Conservation (phyloP, 1,140 invertebrate species). For the Drosophila littoralis region DNA sequence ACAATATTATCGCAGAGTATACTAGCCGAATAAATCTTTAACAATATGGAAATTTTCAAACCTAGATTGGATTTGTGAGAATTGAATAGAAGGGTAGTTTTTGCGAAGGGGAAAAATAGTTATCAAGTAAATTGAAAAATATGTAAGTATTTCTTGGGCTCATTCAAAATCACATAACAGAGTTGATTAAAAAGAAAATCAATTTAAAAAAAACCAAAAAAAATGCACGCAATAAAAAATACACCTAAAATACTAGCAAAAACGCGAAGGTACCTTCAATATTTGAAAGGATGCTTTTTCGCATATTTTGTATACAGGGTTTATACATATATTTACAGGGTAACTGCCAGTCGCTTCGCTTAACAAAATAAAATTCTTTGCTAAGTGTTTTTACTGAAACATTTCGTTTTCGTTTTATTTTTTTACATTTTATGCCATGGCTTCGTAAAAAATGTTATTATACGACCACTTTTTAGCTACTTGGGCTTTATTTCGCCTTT, state of each 20-base stretch:
- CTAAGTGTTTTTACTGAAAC: slow-evolving; percentile 39
- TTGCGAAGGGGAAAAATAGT: background rate
- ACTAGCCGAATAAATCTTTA: background rate
- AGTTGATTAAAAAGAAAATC: too few species aligned
- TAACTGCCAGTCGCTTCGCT: background rate
- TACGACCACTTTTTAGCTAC: slow-evolving; percentile 40
- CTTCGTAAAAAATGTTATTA: slow-evolving; percentile 53
- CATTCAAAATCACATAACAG: too few species aligned
- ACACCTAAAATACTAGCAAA: too few species aligned
- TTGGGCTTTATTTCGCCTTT: slow-evolving; percentile 25
- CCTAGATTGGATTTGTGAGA: background rate
- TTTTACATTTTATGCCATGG: slow-evolving; percentile 42
- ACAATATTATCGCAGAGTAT: background rate
- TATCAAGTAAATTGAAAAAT: too few species aligned
- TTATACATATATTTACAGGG: background rate
- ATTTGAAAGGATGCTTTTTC: background rate
- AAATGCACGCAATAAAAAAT: too few species aligned
- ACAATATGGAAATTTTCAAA: background rate
- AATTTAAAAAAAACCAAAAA: too few species aligned
- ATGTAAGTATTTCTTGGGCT: too few species aligned
- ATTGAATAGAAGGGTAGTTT: background rate
- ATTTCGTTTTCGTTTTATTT: slow-evolving; percentile 43
- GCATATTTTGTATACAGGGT: background rate
- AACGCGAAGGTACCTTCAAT: too few species aligned
- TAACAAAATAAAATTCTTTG: background rate